Percentiles rank a stretch among this genome's conserved stretches.
phyloP scores from a whole-genome alignment of 2,888 invertebrate genomes.

The Cataglyphis rosenhaueri region DNA sequence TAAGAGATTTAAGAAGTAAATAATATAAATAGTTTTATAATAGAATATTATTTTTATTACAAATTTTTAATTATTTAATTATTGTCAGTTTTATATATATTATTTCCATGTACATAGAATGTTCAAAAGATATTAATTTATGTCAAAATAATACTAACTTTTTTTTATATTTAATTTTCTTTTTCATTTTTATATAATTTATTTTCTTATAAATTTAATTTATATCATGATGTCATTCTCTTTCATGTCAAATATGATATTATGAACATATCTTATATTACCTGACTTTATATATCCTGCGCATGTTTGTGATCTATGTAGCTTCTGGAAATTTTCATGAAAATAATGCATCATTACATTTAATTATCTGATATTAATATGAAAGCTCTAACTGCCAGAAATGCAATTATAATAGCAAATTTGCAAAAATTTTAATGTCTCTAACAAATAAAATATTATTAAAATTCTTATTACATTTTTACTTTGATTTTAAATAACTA shows the following conservation, averaged over 20 bases:
- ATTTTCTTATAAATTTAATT: background rate
- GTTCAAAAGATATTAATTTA: background rate
- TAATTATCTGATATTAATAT: constrained; percentile 13
- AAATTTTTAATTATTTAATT: background rate
- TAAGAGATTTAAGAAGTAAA: background rate
- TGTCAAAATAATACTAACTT: background rate
- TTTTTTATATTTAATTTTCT: background rate
- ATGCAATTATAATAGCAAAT: constrained; percentile 10
- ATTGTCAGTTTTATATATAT: background rate
- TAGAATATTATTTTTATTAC: background rate
- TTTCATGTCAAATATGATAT: background rate
- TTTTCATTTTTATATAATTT: background rate
- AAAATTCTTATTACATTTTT: background rate
- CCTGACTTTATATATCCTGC: background rate
- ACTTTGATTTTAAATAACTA: background rate
- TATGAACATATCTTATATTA: background rate
- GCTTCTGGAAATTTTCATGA: constrained; percentile 14
- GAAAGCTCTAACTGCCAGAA: background rate
- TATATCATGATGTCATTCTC: background rate
- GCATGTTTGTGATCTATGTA: constrained; percentile 15
- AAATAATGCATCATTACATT: constrained; percentile 6
- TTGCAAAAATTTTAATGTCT: background rate
- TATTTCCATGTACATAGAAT: background rate
- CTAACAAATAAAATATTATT: background rate
- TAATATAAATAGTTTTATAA: background rate